A percentile compares a stretch with the other conserved stretches of the same genome.
These are phyloP conservation scores for Pygathrix nemaeus DNA, from an alignment of 2,113 vertebrate genomes.

Conservation along the genomic window DNA sequence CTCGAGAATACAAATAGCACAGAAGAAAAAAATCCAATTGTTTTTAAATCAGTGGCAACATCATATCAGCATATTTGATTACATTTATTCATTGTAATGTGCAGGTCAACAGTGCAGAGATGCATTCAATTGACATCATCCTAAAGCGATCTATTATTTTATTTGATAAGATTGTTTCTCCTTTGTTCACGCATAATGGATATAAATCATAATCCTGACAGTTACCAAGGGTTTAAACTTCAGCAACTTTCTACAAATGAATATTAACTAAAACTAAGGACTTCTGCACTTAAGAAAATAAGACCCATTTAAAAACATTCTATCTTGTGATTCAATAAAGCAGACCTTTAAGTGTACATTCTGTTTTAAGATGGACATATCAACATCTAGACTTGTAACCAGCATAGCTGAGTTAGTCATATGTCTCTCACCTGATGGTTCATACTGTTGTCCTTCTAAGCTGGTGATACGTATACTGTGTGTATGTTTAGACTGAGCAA, in stretches of 20 bases:
- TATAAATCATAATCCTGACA: conserved; percentile 66
- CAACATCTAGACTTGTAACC: background rate
- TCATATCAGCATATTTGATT: conserved; percentile 71
- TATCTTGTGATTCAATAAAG: background rate
- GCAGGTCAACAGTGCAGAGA: conserved; percentile 74
- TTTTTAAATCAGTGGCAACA: conserved; percentile 73
- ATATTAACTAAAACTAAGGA: background rate
- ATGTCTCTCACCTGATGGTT: background rate
- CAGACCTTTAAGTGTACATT: background rate
- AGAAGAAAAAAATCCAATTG: conserved; percentile 47
- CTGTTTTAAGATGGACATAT: rapidly evolving
- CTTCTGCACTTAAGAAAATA: background rate
- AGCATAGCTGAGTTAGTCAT: background rate
- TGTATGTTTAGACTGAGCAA: rapidly evolving
- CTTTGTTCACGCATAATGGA: conserved; percentile 51
- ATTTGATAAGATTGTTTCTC: conserved; percentile 69
- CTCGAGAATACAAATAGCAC: conserved; percentile 54
- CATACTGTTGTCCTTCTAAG: background rate
- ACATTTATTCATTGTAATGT: conserved; percentile 63
- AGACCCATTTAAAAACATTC: background rate
- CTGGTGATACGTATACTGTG: background rate
- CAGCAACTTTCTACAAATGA: background rate
- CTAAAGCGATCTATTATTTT: conserved; percentile 64
- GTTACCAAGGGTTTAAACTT: conserved; percentile 60
- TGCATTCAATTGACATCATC: conserved; percentile 61